Evolutionary conservation across 37 sponge, comb jelly and placozoan genomes (phyloP), one percentile per base, ranked within the genome.

Genomic region (Cladorhizidae sp.): DNA sequence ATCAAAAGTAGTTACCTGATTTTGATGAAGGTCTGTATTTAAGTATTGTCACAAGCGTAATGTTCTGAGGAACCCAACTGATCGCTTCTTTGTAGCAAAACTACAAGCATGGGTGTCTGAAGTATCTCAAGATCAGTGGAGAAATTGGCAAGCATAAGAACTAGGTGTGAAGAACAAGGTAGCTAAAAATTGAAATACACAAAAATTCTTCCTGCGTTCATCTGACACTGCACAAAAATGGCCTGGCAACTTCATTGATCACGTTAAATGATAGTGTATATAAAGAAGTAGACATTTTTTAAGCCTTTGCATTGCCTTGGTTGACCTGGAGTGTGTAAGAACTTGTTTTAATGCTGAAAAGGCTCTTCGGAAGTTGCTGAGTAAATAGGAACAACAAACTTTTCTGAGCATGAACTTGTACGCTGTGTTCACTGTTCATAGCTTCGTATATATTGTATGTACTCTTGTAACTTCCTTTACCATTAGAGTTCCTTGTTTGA

Each of bases 381-480:
- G 14, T 88, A 83, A 62, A 92, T 76, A 64, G 92, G 92, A 63
- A 87, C 64, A 36, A 88, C 84, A 28, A 92, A 80, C 82, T 57
- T 73, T 59, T 37, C 72, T 59, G 12, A 81, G 57, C 83, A 91
- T 83, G 6, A 36, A 50, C 50, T 73, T 74, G 69, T 57, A 81
- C 17, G 17, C 41, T 11, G 20, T n/a, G 40, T 54, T 70, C 56
- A 23, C 52, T 55, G 22, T 80, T 86, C 74, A 90, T 85, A 33
- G 87, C 83, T 21, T 90, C 83, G 78, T 83, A 77, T 25, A 81
- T 86, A 3, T 79, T 90, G 11, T 63, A 61, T 31, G 86, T 55
- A 35, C 56, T 40, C 56, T 40, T 25, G 91, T 90, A 9, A 90
- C 83, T 64, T 63, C 40, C 65, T 85, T 85, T 31, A 90, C 72